These are phyloP conservation scores for Heterodera schachtii DNA, from an alignment of 1,140 invertebrate species.

Conservation along the genomic window DNA sequence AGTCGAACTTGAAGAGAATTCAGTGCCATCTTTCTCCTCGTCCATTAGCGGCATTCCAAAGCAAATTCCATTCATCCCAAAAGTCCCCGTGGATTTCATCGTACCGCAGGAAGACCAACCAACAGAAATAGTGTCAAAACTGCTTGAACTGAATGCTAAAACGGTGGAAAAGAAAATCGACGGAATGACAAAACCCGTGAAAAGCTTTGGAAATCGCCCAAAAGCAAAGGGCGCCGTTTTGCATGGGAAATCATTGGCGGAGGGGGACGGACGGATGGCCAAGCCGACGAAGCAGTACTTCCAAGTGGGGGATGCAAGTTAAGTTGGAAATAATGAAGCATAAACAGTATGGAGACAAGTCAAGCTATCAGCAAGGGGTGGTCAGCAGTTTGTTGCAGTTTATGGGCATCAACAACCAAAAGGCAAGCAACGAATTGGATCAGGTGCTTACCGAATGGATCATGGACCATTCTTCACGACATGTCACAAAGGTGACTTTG, in stretches of 20 bases:
- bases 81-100: constrained; percentile 38
- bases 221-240: neutral
- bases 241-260: neutral
- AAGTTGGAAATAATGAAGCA: neutral
- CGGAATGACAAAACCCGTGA: neutral
- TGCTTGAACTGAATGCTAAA: constrained; percentile 22
- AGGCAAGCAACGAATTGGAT: constrained; percentile 31
- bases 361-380: constrained; percentile 40
- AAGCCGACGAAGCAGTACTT: neutral
- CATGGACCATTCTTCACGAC: constrained; percentile 30
- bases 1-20: neutral
- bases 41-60: constrained; percentile 40
- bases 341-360: constrained; percentile 40
- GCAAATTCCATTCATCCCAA: constrained; percentile 37
- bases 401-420: constrained; percentile 28
- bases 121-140: constrained; percentile 16
- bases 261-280: neutral
- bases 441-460: constrained; percentile 37
- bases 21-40: neutral
- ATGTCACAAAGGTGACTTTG: constrained; percentile 25
- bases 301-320: neutral
- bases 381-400: constrained; percentile 39
- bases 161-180: neutral
- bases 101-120: neutral
- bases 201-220: neutral